Conservation (phyloP, 2,797 vertebrate genomes). For the Sebastes kiyomatsui region DNA sequence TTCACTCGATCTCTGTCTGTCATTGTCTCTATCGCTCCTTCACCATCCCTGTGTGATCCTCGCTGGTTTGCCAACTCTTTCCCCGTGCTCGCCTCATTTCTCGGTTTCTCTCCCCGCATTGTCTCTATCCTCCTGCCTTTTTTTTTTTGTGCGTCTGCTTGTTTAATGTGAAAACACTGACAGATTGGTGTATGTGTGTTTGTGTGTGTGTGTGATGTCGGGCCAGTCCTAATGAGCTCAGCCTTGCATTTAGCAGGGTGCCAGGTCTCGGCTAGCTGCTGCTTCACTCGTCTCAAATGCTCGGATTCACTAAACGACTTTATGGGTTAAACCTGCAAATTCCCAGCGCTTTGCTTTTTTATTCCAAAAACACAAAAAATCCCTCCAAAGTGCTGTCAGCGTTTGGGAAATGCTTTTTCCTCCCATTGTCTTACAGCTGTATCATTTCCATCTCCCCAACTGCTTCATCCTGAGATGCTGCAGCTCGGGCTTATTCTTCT, state of each 20-base stretch:
- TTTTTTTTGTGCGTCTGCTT: slow-evolving; percentile 31
- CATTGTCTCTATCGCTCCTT: slow-evolving; percentile 60
- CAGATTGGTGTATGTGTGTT: slow-evolving; percentile 49
- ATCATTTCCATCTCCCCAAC: slow-evolving; percentile 4
- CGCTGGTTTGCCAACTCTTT: slow-evolving; percentile 53
- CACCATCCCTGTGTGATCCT: slow-evolving; percentile 63
- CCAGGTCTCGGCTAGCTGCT: slow-evolving; percentile 48
- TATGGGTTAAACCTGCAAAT: slow-evolving; percentile 32
- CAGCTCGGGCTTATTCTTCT: neutral
- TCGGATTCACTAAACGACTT: slow-evolving; percentile 35
- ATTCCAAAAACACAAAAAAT: neutral
- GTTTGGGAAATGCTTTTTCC: neutral
- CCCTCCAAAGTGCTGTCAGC: slow-evolving; percentile 8
- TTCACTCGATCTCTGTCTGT: slow-evolving; percentile 63
- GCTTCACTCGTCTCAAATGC: slow-evolving; percentile 51
- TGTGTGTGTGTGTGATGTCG: slow-evolving; percentile 61
- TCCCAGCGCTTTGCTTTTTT: slow-evolving; percentile 1
- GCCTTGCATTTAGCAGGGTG: slow-evolving; percentile 72
- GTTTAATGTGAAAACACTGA: slow-evolving; percentile 71
- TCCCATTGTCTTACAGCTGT: slow-evolving; percentile 8
- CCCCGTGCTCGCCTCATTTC: slow-evolving; percentile 54
- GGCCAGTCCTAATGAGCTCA: slow-evolving; percentile 78
- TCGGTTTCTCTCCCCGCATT: slow-evolving; percentile 52
- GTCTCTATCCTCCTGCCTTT: slow-evolving; percentile 44
- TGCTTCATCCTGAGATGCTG: neutral